Base-by-base conservation (phyloP, 2,797 vertebrate species). In the Melanogrammus aeglefinus region DNA sequence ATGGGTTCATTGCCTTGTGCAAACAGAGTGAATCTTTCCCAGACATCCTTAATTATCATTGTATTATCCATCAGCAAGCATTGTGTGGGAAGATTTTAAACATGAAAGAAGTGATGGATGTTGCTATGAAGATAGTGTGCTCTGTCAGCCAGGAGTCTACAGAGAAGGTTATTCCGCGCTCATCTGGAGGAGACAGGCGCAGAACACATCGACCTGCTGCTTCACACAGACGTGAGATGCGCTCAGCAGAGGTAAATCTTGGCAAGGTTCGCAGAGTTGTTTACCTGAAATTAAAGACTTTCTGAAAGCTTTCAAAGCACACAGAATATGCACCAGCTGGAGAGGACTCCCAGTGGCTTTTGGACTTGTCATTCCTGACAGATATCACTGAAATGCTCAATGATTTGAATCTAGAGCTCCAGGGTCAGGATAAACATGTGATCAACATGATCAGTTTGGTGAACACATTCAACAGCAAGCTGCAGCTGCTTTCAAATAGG, bases 321-420 rank as follows among this genome's bases (percentile, higher is more conserved):
- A 6, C 16, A 21, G 51, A 57, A 21, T 57, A 57, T 57, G 2
- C 51, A 21, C n/a, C 1, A 57, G 18, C 51, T 57, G 7, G n/a
- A 77, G 72, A 82, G 69, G 72, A 79, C 73, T 2, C 74, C 36
- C 76, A 81, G 70, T 82, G 74, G 73, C 73, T 83, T 73, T 73
- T 81, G 38, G 79, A 84, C 76, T 81, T 79, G 41, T 33, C 27
- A 1, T 83, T 84, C 69, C 41, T 78, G 10, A 86, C 84, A 18
- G 78, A 86, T 77, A 41, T 84, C 33, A 84, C 79, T 78, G 74
- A 75, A 35, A 10, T 75, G 76, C 51, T 79, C 31, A 85, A 77
- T 80, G 13, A 80, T 2, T 66, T 84, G 33, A 77, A 84, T 84
- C 33, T 82, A 70, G 83, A 81, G 78, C 38, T 79, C 73, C 80